Base-by-base conservation (phyloP, 2,888 invertebrate species). In the Andrena chrysosceles region DNA sequence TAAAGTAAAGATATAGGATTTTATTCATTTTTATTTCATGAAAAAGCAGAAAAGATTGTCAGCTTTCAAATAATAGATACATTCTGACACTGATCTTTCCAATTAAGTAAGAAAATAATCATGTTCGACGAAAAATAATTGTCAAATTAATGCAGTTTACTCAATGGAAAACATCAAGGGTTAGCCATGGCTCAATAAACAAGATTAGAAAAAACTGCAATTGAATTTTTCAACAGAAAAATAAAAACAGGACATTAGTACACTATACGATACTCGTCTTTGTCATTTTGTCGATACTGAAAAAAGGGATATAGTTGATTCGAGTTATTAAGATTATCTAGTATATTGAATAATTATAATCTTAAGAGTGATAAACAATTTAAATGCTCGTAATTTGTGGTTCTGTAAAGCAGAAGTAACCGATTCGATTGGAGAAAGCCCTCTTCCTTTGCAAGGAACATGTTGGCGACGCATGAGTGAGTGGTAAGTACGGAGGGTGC, bases 401-500 rank as follows among this genome's bases (percentile, higher is more conserved):
- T n/a, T 54, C 35, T 8, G 10, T 2, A 35, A 78, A 68, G 75
- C 72, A 78, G 69, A 64, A 77, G 86, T 83, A 78, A 90, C 86
- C 86, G 89, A 87, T 88, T 91, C 89, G 89, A 84, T 86, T 86
- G 81, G 83, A 86, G 79, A 87, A 83, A 85, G 84, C 75, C 88
- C 87, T 81, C 87, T 92, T 91, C 90, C 87, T 92, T 89, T 91
- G 89, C 90, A 92, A 93, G 92, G 90, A 92, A 93, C 93, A 89
- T 91, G 89, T 92, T 92, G 91, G 87, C 90, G 87, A 91, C 91
- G 90, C 91, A 91, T 92, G 91, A 92, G 91, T 92, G 92, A 93
- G 93, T 93, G 93, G 93, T 93, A 93, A 93, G 93, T 93, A 93
- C 93, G 88, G 90, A 91, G 90, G 90, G 92, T 90, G 91, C 89